A percentile compares a stretch with the other conserved stretches of the same genome.
Conservation (phyloP, 2,797 vertebrate genomes). For the Pseudomugil tenellus region DNA sequence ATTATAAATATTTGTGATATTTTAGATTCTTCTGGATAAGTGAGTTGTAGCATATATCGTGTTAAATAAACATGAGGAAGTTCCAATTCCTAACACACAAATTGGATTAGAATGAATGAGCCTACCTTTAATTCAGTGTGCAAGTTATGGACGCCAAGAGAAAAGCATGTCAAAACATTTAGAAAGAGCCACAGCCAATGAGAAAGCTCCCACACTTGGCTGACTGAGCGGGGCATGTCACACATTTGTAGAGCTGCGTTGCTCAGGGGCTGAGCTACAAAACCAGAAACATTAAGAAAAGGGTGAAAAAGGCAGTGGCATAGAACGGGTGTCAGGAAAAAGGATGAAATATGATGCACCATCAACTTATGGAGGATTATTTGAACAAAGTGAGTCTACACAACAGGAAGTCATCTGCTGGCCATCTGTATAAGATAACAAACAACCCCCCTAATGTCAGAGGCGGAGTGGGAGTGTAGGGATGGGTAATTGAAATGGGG, state of each 20-base stretch:
- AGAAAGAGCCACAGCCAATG: background rate
- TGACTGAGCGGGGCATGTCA: background rate
- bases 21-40: background rate
- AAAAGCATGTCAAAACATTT: background rate
- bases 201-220: background rate
- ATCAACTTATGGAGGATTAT: constrained; percentile 11
- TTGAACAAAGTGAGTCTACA: constrained; percentile 16
- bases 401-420: constrained; percentile 7
- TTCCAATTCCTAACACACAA: background rate
- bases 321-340: constrained; percentile 6
- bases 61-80: background rate
- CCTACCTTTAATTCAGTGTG: background rate
- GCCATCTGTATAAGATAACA: constrained; percentile 10
- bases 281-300: background rate
- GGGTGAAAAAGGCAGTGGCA: constrained; percentile 3
- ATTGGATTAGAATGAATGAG: background rate
- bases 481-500: constrained; percentile 12
- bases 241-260: background rate
- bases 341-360: constrained; percentile 18
- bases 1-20: background rate
- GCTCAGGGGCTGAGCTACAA: no score
- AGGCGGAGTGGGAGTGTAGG: constrained; percentile 3
- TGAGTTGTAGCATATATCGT: background rate
- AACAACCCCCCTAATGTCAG: constrained; percentile 13
- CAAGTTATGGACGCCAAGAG: background rate